phyloP scores from a whole-genome alignment of 2,797 vertebrate species.

The Fistularia commersonii region DNA sequence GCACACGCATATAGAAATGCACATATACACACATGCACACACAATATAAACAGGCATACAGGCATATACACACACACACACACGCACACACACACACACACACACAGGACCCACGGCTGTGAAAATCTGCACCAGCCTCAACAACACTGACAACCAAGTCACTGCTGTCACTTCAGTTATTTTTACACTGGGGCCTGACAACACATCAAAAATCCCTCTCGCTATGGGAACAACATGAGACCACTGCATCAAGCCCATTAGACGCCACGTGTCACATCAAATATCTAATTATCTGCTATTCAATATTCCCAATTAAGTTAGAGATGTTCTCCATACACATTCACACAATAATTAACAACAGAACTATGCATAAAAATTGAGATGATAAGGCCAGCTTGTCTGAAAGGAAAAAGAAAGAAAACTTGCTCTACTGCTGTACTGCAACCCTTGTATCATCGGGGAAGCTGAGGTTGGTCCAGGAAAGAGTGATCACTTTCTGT shows the following conservation, averaged over 20 bases:
- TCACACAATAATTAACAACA: conserved; percentile 48
- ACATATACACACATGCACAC: conserved; percentile 29
- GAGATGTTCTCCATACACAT: conserved; percentile 58
- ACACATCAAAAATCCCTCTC: conserved; percentile 75
- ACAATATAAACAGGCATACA: conserved; percentile 17
- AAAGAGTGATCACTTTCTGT: conserved; percentile 54
- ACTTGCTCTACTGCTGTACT: conserved; percentile 37
- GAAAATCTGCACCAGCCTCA: conserved; percentile 74
- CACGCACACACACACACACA: conserved; percentile 37
- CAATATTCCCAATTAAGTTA: conserved; percentile 76
- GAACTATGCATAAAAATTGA: conserved; percentile 42
- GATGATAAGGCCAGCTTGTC: conserved; percentile 41
- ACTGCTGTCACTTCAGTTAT: conserved; percentile 79
- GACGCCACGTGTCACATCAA: conserved; percentile 73
- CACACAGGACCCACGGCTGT: conserved; percentile 69
- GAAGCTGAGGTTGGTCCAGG: conserved; percentile 49
- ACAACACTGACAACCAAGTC: conserved; percentile 78
- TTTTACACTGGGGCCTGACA: conserved; percentile 76
- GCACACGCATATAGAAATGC: conserved; percentile 36
- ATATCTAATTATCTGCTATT: conserved; percentile 77
- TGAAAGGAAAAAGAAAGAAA: conserved; percentile 5
- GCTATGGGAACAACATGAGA: conserved; percentile 74
- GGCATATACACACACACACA: conserved; percentile 26
- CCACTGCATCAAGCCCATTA: conserved; percentile 78
- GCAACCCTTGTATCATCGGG: conserved; percentile 46